These are phyloP conservation scores for Alcis repandata DNA, from an alignment of 2,888 invertebrate species.

Conservation along the genomic window DNA sequence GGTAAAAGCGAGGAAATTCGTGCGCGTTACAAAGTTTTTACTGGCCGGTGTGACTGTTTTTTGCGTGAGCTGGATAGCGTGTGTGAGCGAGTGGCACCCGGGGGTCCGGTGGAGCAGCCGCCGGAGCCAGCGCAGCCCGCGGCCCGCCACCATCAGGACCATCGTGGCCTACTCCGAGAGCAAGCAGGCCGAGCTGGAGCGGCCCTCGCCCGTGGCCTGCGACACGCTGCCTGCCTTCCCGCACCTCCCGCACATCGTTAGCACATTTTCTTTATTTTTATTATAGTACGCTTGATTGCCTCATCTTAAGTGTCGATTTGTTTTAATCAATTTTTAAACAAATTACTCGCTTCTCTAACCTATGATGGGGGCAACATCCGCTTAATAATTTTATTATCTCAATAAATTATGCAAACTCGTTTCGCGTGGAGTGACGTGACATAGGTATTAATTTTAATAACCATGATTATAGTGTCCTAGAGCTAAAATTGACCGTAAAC, in stretches of 20 bases:
- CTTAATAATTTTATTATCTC: conserved; percentile 39
- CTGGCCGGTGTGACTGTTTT: conserved; percentile 76
- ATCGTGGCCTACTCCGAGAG: conserved; percentile 88
- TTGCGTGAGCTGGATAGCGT: conserved; percentile 79
- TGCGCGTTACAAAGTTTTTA: conserved; percentile 73
- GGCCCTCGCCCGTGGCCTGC: conserved; percentile 77
- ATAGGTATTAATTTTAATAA: conserved; percentile 43
- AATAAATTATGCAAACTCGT: conserved; percentile 46
- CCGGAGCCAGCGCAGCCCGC: conserved; percentile 45
- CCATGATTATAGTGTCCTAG: conserved; percentile 30
- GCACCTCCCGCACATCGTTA: conserved; percentile 69
- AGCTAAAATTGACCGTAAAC: conserved; percentile 47
- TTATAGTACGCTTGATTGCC: neutral
- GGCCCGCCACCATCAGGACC: conserved; percentile 81
- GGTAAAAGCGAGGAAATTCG: conserved; percentile 67
- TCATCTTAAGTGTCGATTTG: neutral
- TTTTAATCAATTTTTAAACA: conserved; percentile 27
- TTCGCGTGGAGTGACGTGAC: conserved; percentile 33
- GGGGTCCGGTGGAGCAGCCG: conserved; percentile 65
- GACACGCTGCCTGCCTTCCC: conserved; percentile 74
- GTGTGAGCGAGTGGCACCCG: conserved; percentile 76
- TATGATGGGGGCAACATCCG: conserved; percentile 21
- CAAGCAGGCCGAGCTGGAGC: conserved; percentile 83
- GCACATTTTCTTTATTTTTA: conserved; percentile 47
- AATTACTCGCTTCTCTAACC: conserved; percentile 20